These are phyloP conservation scores for Amphilophus citrinellus DNA, from an alignment of 2,113 vertebrate genomes.

Conservation along the genomic window DNA sequence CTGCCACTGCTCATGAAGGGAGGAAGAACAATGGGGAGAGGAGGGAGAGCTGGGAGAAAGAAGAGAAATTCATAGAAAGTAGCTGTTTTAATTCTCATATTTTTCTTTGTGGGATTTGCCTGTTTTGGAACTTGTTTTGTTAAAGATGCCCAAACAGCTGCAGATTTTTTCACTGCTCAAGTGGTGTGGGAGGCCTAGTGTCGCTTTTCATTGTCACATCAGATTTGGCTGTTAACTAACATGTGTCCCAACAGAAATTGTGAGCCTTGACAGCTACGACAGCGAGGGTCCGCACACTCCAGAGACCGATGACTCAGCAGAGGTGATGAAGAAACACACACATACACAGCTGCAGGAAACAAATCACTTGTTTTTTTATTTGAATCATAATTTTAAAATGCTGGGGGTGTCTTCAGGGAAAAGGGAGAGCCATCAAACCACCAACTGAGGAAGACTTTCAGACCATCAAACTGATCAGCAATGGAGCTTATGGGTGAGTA, in stretches of 20 bases:
- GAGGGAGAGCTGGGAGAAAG: conserved; percentile 32
- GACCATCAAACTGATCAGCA: conserved; percentile 95
- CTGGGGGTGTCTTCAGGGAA: conserved; percentile 69
- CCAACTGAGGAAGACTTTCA: conserved; percentile 94
- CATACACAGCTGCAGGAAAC: not conserved
- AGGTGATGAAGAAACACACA: conserved; percentile 77
- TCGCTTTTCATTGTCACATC: conserved; percentile 13
- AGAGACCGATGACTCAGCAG: conserved; percentile 88
- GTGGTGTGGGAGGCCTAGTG: conserved; percentile 8
- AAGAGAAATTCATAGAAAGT: conserved; percentile 33
- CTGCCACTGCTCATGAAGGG: conserved; percentile 17
- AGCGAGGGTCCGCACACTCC: conserved; percentile 90
- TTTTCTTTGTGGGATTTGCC: conserved; percentile 38
- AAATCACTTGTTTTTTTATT: not conserved
- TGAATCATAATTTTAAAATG: conserved; percentile 5
- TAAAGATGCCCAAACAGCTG: conserved; percentile 24
- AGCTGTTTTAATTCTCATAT: conserved; percentile 41
- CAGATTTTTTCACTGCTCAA: not conserved
- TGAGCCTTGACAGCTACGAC: conserved; percentile 89
- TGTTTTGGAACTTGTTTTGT: conserved; percentile 42
- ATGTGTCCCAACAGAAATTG: conserved; percentile 83
- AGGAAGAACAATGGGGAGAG: conserved; percentile 31
- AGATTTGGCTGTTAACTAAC: conserved; percentile 18
- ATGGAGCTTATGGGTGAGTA: conserved; percentile 93
- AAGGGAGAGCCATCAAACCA: conserved; percentile 86